Percentiles rank a stretch among this genome's conserved stretches.
These are phyloP conservation scores for Pseudachorutes palmiensis DNA, from an alignment of 1,140 invertebrate species.

Conservation along the genomic window DNA sequence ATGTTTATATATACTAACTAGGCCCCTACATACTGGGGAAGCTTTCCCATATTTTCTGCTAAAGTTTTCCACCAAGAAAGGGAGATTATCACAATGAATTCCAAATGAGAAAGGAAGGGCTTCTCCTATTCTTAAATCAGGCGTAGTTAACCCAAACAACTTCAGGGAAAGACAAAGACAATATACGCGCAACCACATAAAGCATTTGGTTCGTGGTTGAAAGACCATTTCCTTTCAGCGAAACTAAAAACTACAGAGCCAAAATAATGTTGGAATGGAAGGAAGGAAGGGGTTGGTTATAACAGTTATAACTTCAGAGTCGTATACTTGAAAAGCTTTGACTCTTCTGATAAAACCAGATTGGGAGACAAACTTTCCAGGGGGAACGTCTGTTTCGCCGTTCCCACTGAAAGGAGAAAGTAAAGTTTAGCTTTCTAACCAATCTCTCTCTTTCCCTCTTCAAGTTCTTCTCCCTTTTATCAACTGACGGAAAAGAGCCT, in stretches of 20 bases:
- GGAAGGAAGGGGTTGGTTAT: too few relatives aligned
- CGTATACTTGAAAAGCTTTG: too few relatives aligned
- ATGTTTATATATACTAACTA: not conserved
- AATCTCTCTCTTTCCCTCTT: not conserved
- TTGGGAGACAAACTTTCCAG: conserved; percentile 5
- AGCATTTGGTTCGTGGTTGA: not conserved
- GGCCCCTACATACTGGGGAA: too few relatives aligned
- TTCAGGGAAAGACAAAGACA: not conserved
- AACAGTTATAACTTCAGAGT: too few relatives aligned
- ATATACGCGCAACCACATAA: not conserved
- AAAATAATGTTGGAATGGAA: not conserved
- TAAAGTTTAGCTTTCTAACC: conserved; percentile 2
- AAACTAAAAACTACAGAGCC: too few relatives aligned
- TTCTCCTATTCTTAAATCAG: too few relatives aligned
- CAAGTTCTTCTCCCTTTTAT: conserved; percentile 3
- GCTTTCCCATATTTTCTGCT: too few relatives aligned
- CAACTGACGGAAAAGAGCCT: conserved; percentile 8
- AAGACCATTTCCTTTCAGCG: not conserved
- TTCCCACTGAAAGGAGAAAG: not conserved
- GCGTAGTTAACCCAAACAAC: not conserved
- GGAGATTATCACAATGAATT: not conserved
- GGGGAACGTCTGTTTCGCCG: not conserved
- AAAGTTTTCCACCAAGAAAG: not conserved
- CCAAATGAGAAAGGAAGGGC: not conserved
- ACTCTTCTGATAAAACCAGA: not conserved